Evolutionary conservation across 2,888 invertebrate species (phyloP).

Genomic region (Frankliniella fusca): DNA sequence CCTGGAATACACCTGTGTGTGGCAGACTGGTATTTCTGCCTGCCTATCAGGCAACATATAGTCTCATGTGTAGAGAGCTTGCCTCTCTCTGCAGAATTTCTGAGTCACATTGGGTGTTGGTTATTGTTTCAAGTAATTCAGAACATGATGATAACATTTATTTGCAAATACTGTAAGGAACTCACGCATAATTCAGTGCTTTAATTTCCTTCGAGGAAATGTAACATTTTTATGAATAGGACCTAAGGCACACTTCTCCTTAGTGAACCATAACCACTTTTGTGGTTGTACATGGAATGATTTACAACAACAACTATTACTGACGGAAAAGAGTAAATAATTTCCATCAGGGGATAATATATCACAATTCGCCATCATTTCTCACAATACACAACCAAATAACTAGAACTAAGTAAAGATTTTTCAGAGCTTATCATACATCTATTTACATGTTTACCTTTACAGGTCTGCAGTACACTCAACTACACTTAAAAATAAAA

Average conservation of each 20-base stretch:
- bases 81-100: too few species aligned
- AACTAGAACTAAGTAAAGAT: too few species aligned
- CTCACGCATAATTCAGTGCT: constrained; percentile 21
- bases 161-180: constrained; percentile 17
- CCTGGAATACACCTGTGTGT: too few species aligned
- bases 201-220: not conserved
- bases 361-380: not conserved
- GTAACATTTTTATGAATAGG: not conserved
- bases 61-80: too few species aligned
- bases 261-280: not conserved
- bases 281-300: not conserved
- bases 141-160: constrained; percentile 17
- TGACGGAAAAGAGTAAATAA: not conserved
- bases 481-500: too few species aligned
- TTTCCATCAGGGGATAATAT: not conserved
- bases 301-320: not conserved
- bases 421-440: not conserved
- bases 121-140: not conserved
- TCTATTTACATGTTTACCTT: too few species aligned
- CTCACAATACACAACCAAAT: too few species aligned
- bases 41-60: too few species aligned
- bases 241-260: not conserved
- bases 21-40: too few species aligned
- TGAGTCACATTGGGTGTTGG: too few species aligned
- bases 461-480: too few species aligned